Evolutionary conservation across 2,797 vertebrate genomes (phyloP).

Genomic region (Parauchenoglanis punctatus): DNA sequence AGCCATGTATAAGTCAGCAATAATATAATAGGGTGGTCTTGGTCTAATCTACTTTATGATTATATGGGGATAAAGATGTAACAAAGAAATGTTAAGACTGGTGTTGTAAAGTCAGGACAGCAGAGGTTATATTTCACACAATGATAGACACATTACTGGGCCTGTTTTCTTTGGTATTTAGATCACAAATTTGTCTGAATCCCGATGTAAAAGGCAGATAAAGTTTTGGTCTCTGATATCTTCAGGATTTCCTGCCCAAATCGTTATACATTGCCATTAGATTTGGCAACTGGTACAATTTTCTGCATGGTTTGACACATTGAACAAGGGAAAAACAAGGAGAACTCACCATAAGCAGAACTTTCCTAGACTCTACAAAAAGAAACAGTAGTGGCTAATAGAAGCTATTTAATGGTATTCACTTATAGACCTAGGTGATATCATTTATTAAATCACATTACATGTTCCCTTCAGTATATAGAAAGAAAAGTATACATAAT

Average conservation of each 20-base stretch:
- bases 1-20: slow-evolving; percentile 2
- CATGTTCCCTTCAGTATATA: neutral
- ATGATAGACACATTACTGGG: neutral
- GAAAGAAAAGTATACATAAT: neutral
- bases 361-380: neutral
- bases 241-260: neutral
- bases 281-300: neutral
- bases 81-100: neutral
- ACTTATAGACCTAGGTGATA: neutral
- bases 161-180: neutral
- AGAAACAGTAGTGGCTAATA: neutral
- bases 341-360: neutral
- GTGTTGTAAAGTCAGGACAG: neutral
- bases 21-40: slow-evolving; percentile 16
- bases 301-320: neutral
- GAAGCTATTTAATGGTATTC: neutral
- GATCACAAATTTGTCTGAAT: neutral
- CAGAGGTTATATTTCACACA: neutral
- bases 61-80: neutral
- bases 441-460: neutral
- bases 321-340: neutral
- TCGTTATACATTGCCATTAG: neutral
- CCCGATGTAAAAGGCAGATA: neutral
- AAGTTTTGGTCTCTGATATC: neutral
- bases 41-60: slow-evolving; percentile 9